Conservation (phyloP, 2,797 vertebrate genomes). For the Clarias fuscus region DNA sequence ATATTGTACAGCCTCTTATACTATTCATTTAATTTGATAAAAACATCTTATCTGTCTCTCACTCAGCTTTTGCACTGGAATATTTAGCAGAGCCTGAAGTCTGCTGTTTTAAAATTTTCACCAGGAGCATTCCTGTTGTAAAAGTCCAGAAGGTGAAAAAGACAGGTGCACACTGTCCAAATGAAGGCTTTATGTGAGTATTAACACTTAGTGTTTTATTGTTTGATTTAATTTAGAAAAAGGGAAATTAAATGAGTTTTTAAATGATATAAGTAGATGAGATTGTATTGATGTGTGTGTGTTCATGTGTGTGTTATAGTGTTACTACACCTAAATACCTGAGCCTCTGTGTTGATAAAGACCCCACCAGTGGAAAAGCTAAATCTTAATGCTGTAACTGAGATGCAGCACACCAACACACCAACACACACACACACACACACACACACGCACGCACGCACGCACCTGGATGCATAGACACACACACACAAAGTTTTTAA, state of each 20-base stretch:
- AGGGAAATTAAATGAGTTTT: neutral
- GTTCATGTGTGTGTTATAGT: neutral
- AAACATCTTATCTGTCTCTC: neutral
- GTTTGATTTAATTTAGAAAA: neutral
- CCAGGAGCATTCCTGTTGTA: neutral
- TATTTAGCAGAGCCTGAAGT: neutral
- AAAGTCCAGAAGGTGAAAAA: neutral
- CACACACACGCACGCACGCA: no score
- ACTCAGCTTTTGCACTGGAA: no score
- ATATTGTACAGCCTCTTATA: no score
- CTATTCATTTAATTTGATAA: no score
- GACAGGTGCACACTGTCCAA: neutral
- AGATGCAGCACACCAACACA: neutral
- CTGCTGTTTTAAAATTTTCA: neutral
- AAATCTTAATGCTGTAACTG: neutral
- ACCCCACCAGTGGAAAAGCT: accelerated
- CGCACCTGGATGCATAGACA: no score
- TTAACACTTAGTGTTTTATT: neutral
- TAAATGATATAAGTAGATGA: no score
- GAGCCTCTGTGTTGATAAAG: neutral
- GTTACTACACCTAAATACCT: neutral
- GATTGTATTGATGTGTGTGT: neutral
- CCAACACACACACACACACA: no score
- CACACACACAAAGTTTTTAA: no score
- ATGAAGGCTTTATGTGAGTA: neutral